These are phyloP conservation scores for Catostylus mosaicus DNA, from an alignment of 30 jellyfish, hydroid and myxozoan species.

Conservation along the genomic window DNA sequence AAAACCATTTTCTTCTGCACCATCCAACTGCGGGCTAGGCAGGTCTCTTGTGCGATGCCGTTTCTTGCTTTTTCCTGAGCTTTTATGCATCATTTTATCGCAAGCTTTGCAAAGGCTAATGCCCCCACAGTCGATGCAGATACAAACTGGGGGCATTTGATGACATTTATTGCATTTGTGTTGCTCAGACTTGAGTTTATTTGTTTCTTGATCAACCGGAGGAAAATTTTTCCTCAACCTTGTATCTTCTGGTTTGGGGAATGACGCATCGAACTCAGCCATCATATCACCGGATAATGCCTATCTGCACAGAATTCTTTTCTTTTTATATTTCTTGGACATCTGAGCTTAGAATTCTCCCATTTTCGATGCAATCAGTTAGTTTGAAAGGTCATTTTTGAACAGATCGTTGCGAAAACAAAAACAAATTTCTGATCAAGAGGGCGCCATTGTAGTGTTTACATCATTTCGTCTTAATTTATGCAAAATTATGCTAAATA, in stretches of 20 bases:
- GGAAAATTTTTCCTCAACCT: constrained; percentile 44
- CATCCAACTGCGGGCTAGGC: constrained; percentile 25
- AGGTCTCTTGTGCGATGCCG: constrained; percentile 54
- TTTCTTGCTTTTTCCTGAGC: constrained; percentile 37
- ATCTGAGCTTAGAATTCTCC: neutral
- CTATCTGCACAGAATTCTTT: neutral
- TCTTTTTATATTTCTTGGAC: neutral
- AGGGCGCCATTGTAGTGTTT: constrained; percentile 66
- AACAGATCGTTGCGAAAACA: neutral
- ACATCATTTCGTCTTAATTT: constrained; percentile 56
- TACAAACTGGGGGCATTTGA: constrained; percentile 44
- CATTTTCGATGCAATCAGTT: neutral
- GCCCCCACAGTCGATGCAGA: constrained; percentile 91
- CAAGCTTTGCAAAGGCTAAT: constrained; percentile 78
- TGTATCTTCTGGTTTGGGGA: constrained; percentile 65
- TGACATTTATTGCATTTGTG: constrained; percentile 59
- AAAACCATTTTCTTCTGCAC: constrained; percentile 31
- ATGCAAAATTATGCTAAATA: constrained; percentile 40
- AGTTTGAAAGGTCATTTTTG: neutral
- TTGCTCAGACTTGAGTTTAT: constrained; percentile 10
- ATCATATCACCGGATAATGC: constrained; percentile 18
- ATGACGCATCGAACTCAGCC: constrained; percentile 68
- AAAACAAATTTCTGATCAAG: constrained; percentile 22
- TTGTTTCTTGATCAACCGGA: neutral
- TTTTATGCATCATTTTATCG: constrained; percentile 58